These are phyloP conservation scores for Aleiodes testaceus DNA, from an alignment of 2,888 invertebrate species.

Conservation along the genomic window DNA sequence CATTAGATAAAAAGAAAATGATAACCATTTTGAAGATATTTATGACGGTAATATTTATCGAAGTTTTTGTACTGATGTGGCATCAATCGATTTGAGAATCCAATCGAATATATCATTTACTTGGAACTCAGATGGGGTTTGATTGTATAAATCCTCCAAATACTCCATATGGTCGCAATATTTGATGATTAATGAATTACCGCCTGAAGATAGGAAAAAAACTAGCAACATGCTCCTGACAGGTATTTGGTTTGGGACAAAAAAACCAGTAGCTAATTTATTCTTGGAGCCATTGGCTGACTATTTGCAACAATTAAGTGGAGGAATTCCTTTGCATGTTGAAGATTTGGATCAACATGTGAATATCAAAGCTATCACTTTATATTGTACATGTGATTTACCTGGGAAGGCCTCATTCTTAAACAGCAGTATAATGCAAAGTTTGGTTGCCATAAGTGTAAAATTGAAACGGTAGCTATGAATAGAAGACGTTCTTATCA, in stretches of 20 bases:
- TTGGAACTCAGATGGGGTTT: too few relatives aligned
- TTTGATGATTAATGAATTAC: conserved; percentile 44
- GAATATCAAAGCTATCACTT: not conserved
- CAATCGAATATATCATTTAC: too few relatives aligned
- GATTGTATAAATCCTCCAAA: too few relatives aligned
- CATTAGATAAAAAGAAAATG: conserved; percentile 36
- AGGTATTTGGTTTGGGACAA: conserved; percentile 47
- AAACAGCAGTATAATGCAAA: conserved; percentile 30
- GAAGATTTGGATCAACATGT: not conserved
- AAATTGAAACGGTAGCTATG: not conserved
- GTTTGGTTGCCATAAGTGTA: conserved; percentile 36
- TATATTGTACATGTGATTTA: conserved; percentile 34
- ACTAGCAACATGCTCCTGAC: conserved; percentile 42
- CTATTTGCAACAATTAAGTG: conserved; percentile 9
- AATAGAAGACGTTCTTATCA: too few relatives aligned
- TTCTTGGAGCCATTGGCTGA: conserved; percentile 34
- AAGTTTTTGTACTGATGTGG: conserved; percentile 46
- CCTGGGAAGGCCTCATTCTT: conserved; percentile 31
- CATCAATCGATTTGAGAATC: too few relatives aligned
- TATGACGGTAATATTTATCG: conserved; percentile 48
- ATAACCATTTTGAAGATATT: conserved; percentile 46
- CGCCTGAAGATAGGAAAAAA: conserved; percentile 27
- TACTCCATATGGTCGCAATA: conserved; percentile 47
- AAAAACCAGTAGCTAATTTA: conserved; percentile 38
- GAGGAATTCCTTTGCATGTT: not conserved